phyloP scores from a whole-genome alignment of 2,113 vertebrate genomes.

The Conger conger region DNA sequence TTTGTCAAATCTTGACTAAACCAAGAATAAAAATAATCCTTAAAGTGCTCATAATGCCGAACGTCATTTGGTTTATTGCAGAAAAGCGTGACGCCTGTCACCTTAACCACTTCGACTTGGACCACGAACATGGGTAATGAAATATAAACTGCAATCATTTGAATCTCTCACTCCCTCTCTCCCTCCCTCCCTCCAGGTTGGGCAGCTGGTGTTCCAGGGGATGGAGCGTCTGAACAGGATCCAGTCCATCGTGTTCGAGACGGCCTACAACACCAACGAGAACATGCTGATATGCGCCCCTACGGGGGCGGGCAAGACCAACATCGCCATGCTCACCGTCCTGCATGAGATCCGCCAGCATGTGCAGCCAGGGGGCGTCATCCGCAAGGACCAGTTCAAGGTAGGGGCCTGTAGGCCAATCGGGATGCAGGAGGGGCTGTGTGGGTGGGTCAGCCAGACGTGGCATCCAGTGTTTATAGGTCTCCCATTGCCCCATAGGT shows the following conservation, averaged over 20 bases:
- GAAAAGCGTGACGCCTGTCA: background rate
- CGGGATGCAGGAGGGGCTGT: no score
- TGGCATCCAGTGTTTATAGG: no score
- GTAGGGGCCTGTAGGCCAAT: slow-evolving; percentile 54
- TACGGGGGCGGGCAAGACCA: slow-evolving; percentile 96
- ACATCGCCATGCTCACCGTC: slow-evolving; percentile 95
- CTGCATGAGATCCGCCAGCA: slow-evolving; percentile 95
- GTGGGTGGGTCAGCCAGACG: no score
- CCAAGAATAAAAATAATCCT: background rate
- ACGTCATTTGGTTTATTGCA: background rate
- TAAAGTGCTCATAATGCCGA: background rate
- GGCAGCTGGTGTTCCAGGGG: slow-evolving; percentile 92
- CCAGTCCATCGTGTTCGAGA: slow-evolving; percentile 95
- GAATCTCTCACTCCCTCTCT: slow-evolving; percentile 72
- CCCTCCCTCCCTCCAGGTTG: slow-evolving; percentile 71
- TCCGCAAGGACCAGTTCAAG: slow-evolving; percentile 98
- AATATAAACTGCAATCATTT: no score
- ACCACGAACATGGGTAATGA: background rate
- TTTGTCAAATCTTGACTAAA: background rate
- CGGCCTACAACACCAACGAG: slow-evolving; percentile 96
- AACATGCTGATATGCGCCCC: slow-evolving; percentile 96
- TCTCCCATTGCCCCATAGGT: no score
- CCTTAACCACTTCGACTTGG: background rate
- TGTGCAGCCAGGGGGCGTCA: slow-evolving; percentile 84
- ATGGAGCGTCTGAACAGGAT: slow-evolving; percentile 91